Conservation (phyloP, 2,113 vertebrate genomes). For the Hystrix cristata region DNA sequence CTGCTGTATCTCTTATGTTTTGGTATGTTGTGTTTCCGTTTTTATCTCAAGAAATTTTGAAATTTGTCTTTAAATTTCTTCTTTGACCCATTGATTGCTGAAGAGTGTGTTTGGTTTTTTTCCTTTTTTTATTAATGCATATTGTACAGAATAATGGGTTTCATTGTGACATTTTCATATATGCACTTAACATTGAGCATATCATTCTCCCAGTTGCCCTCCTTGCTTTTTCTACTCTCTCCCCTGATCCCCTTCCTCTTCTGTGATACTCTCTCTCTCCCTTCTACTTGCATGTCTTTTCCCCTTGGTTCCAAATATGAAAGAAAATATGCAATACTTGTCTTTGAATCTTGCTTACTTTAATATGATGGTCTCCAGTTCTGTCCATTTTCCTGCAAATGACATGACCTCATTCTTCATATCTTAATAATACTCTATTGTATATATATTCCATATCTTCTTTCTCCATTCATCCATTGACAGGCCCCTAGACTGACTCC, state of each 20-base stretch:
- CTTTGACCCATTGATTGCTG: not conserved
- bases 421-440: not conserved
- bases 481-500: not conserved
- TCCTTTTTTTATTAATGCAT: not conserved
- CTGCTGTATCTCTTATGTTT: not conserved
- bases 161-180: not conserved
- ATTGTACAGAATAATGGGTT: not conserved
- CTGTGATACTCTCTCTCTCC: not conserved
- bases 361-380: not conserved
- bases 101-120: not conserved
- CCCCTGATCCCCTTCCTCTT: not conserved
- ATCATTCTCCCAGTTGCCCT: not conserved
- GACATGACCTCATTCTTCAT: not conserved
- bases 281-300: not conserved
- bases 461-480: not conserved
- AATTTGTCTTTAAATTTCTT: not conserved
- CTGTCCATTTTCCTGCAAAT: not conserved
- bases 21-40: not conserved
- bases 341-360: not conserved
- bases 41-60: not conserved
- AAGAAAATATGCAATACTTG: not conserved
- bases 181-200: not conserved
- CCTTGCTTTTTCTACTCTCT: not conserved
- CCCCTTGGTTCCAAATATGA: not conserved
- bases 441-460: not conserved